These are phyloP conservation scores for Heptranchias perlo DNA, from an alignment of 2,113 vertebrate genomes.

Conservation along the genomic window DNA sequence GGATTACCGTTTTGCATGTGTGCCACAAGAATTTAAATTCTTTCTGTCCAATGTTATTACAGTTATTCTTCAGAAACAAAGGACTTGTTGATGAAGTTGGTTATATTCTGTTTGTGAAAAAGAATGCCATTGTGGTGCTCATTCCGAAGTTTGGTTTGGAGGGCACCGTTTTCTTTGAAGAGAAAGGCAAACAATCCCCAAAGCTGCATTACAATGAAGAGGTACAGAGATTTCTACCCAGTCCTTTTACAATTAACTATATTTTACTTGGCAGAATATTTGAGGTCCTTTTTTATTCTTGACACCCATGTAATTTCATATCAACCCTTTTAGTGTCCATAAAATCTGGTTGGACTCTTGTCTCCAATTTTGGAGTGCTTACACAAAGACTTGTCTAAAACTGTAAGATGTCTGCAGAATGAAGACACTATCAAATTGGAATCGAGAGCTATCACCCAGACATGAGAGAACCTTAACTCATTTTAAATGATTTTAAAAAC, in stretches of 20 bases:
- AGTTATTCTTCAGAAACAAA: constrained; percentile 92
- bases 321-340: neutral
- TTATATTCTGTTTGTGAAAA: constrained; percentile 86
- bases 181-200: constrained; percentile 70
- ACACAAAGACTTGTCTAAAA: neutral
- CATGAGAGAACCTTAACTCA: neutral
- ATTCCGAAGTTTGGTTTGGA: constrained; percentile 94
- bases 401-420: no score
- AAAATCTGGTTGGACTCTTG: neutral
- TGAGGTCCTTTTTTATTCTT: neutral
- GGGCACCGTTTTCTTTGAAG: constrained; percentile 91
- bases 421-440: neutral
- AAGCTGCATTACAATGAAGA: constrained; percentile 73
- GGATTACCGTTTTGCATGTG: neutral
- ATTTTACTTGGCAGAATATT: neutral
- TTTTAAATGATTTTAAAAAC: neutral
- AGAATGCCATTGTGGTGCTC: constrained; percentile 91
- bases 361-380: neutral
- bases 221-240: constrained; percentile 54
- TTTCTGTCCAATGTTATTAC: constrained; percentile 42
- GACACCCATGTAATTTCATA: neutral
- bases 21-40: neutral
- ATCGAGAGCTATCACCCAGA: neutral
- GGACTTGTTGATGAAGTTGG: constrained; percentile 88
- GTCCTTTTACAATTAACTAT: neutral